Base-by-base conservation (phyloP, 2,888 invertebrate genomes). In the Caenorhabditis japonica region DNA sequence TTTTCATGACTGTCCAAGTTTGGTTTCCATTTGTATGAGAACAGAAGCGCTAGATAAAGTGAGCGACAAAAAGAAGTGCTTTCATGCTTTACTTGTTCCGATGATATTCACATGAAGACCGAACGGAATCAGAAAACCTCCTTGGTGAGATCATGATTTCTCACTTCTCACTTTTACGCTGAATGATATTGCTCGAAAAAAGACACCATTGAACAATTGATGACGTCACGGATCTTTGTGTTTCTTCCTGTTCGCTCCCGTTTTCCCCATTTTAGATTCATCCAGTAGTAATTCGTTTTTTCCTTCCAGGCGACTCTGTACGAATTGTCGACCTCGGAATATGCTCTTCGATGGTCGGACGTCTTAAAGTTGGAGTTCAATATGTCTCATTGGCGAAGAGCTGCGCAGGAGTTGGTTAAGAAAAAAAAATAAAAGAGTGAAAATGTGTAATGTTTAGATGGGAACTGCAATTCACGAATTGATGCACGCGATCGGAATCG, bases 401-500 rank as follows among this genome's bases (percentile, higher is more conserved):
- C 33, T 75, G 75, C 43, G 69, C 64, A 62, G 75, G 75, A 27
- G 75, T 75, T 30, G 7, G 75, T 59, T 21, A 25, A 23, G 5
- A n/a, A n/a, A 21, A 41, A 19, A 21, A 3, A 17, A n/a, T 34
- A 30, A 30, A 30, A 13, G 21, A 30, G 17, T 21, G 30, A 25
- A n/a, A 23, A 49, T 3, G 12, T 34, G 3, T 41, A 8, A 4
- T 23, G 17, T 75, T 59, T 49, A 75, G 75, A 64, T 69, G 64
- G 75, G 75, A 33, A 75, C 75, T 17, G 75, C 75, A 0, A 66
- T 68, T 30, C 75, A 75, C 19, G 75, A 75, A 39, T 38, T 75
- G 25, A 75, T 75, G 75, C 75, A 75, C 52, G 69, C 75, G 5
- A 64, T 75, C 12, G 75, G 75, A 43, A 69, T 75, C 4, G 75